Conservation (phyloP, 2,797 vertebrate genomes). For the Enteromius trimaculatus region DNA sequence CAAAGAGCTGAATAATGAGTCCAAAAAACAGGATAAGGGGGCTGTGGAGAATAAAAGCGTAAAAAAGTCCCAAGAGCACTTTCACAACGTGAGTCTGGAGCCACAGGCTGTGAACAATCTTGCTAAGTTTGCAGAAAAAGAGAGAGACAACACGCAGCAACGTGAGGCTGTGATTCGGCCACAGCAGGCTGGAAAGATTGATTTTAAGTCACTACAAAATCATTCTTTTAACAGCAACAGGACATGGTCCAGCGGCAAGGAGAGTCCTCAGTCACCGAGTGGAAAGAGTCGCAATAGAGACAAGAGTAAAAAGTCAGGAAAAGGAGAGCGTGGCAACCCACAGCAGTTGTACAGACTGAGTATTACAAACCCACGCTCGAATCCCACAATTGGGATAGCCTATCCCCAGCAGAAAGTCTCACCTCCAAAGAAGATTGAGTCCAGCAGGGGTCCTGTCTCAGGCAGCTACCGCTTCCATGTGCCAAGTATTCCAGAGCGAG, state of each 20-base stretch:
- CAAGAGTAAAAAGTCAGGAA: constrained; percentile 79
- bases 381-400: constrained; percentile 87
- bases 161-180: constrained; percentile 90
- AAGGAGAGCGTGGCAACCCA: constrained; percentile 81
- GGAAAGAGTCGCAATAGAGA: constrained; percentile 83
- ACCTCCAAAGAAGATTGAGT: constrained; percentile 85
- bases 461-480: constrained; percentile 86
- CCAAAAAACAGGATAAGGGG: constrained; percentile 82
- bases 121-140: constrained; percentile 74
- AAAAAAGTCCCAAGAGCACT: constrained; percentile 78
- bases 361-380: constrained; percentile 81
- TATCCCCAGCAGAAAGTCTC: constrained; percentile 88
- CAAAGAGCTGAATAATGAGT: constrained; percentile 78
- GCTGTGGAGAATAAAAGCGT: constrained; percentile 76
- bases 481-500: constrained; percentile 80
- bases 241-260: constrained; percentile 82
- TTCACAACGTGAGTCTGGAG: constrained; percentile 74
- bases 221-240: constrained; percentile 78
- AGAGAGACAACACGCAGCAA: constrained; percentile 84
- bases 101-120: constrained; percentile 69
- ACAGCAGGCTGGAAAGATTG: constrained; percentile 86
- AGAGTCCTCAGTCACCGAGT: constrained; percentile 80
- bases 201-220: constrained; percentile 87
- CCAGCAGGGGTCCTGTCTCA: constrained; percentile 70
- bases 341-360: constrained; percentile 90